Conservation (phyloP, 2,797 vertebrate genomes). For the Sternotherus odoratus region DNA sequence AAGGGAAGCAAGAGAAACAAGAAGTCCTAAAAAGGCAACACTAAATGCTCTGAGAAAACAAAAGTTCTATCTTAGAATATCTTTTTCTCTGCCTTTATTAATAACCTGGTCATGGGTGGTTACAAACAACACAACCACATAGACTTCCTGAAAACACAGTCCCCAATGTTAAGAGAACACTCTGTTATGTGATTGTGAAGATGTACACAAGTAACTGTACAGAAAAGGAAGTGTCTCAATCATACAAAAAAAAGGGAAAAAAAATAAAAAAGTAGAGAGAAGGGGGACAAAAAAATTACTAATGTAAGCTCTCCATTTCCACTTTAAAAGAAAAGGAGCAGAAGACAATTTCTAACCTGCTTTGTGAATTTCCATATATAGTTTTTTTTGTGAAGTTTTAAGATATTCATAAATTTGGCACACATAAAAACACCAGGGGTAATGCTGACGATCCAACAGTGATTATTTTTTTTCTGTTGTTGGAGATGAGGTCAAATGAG, state of each 20-base stretch:
- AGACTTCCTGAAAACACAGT: neutral
- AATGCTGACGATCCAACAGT: rapidly evolving
- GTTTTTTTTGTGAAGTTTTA: rapidly evolving
- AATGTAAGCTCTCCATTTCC: neutral
- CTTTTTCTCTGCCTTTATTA: neutral
- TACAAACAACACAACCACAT: neutral
- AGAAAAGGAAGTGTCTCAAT: neutral
- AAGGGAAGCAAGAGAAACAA: neutral
- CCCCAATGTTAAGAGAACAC: neutral
- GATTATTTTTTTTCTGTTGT: rapidly evolving
- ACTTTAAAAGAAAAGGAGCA: neutral
- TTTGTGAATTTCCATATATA: neutral
- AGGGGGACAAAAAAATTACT: neutral
- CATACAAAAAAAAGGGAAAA: neutral
- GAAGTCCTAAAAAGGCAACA: neutral
- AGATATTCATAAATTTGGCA: neutral
- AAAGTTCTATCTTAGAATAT: neutral
- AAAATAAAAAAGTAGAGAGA: neutral
- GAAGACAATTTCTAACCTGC: neutral
- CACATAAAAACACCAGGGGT: neutral
- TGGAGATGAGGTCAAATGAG: neutral
- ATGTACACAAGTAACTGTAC: neutral
- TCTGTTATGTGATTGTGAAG: neutral
- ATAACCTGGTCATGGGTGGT: neutral
- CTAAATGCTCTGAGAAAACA: neutral